These are phyloP conservation scores for Uromys caudimaculatus DNA, from an alignment of 2,797 vertebrate species.

Conservation along the genomic window DNA sequence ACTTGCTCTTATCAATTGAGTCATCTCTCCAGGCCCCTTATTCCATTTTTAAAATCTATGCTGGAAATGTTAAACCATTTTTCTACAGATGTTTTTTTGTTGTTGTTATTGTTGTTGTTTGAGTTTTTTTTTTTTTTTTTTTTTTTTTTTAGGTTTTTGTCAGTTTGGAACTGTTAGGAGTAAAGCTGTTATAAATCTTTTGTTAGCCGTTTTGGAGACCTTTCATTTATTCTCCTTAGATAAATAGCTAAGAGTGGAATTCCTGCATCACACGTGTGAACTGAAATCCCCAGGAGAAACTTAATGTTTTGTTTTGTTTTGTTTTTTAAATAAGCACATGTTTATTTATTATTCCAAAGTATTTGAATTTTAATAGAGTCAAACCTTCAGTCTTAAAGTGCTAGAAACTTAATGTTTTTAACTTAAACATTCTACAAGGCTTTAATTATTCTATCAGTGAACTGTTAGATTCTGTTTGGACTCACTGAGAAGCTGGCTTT, in stretches of 20 bases:
- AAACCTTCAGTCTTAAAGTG: too few relatives aligned
- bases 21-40: not conserved
- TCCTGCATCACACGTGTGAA: not conserved
- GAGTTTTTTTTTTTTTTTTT: not conserved
- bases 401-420: not conserved
- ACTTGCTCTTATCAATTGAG: not conserved
- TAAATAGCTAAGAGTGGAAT: conserved; percentile 12
- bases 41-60: not conserved
- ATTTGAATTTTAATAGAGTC: too few relatives aligned
- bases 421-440: not conserved
- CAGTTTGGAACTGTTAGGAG: not conserved
- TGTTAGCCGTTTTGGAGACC: not conserved
- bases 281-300: not conserved
- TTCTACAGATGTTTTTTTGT: not conserved
- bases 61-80: not conserved
- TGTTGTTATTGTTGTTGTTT: not conserved
- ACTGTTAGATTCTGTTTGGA: not conserved
- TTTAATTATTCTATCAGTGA: not conserved
- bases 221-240: conserved; percentile 12
- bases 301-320: too few relatives aligned
- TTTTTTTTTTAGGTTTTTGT: not conserved
- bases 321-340: too few relatives aligned
- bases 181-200: not conserved
- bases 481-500: not conserved
- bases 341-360: too few relatives aligned